Evolutionary conservation across 2,797 vertebrate species (phyloP).

Genomic region (Channallabes apus): DNA sequence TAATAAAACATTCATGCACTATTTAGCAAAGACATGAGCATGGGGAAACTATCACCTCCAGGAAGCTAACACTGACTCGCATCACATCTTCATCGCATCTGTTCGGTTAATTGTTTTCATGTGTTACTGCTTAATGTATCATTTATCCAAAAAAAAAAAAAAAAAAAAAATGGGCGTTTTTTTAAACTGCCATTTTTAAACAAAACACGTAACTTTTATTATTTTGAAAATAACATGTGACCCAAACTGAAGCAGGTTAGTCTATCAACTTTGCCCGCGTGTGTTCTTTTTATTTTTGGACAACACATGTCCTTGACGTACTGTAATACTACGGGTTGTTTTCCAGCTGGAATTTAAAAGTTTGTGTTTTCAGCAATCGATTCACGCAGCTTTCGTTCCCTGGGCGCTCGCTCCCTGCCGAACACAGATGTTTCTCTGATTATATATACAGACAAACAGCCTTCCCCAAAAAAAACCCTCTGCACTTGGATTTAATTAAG

Average conservation of each 20-base stretch:
- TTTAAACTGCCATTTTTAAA: background rate
- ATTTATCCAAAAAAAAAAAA: background rate
- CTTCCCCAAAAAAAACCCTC: no score
- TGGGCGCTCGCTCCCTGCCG: background rate
- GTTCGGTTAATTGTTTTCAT: background rate
- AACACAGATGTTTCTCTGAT: constrained; percentile 23
- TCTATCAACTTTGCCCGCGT: background rate
- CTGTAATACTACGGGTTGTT: background rate
- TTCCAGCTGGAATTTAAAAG: constrained; percentile 16
- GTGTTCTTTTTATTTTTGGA: background rate
- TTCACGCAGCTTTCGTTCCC: background rate
- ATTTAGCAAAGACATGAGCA: background rate
- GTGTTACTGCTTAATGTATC: background rate
- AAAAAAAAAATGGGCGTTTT: no score
- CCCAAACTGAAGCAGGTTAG: background rate
- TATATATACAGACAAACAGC: background rate
- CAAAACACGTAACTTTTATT: background rate
- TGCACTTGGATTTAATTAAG: no score
- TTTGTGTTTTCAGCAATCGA: constrained; percentile 40
- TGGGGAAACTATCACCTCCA: background rate
- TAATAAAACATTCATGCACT: background rate
- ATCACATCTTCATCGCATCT: background rate
- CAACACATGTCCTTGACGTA: background rate
- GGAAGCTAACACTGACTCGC: background rate
- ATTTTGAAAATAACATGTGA: background rate